Base-by-base conservation (phyloP, 2,797 vertebrate genomes). In the Parauchenoglanis ngamensis region DNA sequence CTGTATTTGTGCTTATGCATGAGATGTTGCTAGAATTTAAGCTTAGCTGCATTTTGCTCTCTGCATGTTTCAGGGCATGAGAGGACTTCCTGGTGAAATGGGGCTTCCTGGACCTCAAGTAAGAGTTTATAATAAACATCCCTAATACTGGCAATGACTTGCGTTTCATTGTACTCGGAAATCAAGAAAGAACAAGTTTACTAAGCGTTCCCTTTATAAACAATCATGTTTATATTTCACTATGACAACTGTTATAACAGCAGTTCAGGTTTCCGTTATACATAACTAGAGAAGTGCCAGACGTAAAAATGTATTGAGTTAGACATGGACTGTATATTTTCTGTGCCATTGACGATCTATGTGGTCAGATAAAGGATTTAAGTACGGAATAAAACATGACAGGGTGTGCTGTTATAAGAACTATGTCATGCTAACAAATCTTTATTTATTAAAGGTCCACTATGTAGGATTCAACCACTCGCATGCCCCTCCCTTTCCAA, bases 61-160 rank as follows among this genome's bases (percentile, higher is more conserved):
- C 40, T 88, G 8, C 46, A 28, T 23, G 46, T 73, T 87, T 63
- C 76, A 94, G 93, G 93, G 93, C 17, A 87, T 91, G 5, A 87
- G 84, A 15, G 93, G 93, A 6, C 57, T 84, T 79, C 90, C 87
- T 65, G 93, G 93, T 79, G 88, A 91, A 76, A 88, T 46, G 3
- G 93, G 93, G 10, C 90, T 86, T 44, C 31, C 46, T 54, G 93
- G 93, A 70, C 59, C 90, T 65, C 90, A 89, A 87, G 92, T 91
- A 79, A 80, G 86, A 49, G 59, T 23, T 70, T 54, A 67, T 1
- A 72, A 35, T 59, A 54, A 77, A 23, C 17, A 5, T 19, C 17
- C 12, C 4, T 21, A 40, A 63, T 4, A 17, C 10, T 13, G 5
- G 52, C n/a, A 57, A 79, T 57, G 54, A 35, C 28, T 15, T 5